Evolutionary conservation across 2,888 invertebrate species (phyloP).

Genomic region (Protula sp.): DNA sequence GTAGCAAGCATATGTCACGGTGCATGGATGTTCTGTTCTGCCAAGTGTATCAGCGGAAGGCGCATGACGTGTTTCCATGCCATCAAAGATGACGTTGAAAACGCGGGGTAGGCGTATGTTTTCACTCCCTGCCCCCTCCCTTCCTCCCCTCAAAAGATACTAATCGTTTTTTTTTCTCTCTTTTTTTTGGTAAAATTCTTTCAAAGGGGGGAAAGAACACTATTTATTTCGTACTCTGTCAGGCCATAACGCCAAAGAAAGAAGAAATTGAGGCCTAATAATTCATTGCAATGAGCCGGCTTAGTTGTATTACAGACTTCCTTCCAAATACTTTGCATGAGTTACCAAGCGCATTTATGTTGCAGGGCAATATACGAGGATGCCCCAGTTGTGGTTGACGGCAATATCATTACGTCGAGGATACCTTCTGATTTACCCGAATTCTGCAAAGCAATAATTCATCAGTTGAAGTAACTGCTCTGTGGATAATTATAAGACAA

Average conservation of each 20-base stretch:
- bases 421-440: slow-evolving; percentile 38
- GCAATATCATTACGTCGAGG: slow-evolving; percentile 40
- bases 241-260: too few relatives aligned
- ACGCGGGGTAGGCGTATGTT: slow-evolving; percentile 32
- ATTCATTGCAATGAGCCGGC: too few relatives aligned
- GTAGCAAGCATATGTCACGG: slow-evolving; percentile 42
- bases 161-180: too few relatives aligned
- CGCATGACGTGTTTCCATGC: slow-evolving; percentile 35
- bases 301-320: too few relatives aligned
- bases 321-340: too few relatives aligned
- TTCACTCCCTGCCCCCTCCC: not conserved
- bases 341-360: too few relatives aligned
- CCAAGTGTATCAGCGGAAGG: slow-evolving; percentile 35
- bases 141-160: not conserved
- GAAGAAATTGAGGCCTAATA: too few relatives aligned
- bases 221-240: too few relatives aligned
- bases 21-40: slow-evolving; percentile 41
- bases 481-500: too few relatives aligned
- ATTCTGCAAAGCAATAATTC: slow-evolving; percentile 37
- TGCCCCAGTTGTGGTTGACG: slow-evolving; percentile 37
- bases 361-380: slow-evolving; percentile 35
- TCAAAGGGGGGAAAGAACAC: too few relatives aligned
- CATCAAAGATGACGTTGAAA: slow-evolving; percentile 43
- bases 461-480: slow-evolving; percentile 22
- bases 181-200: too few relatives aligned